These are phyloP conservation scores for Chalcosyrphus nemorum DNA, from an alignment of 2,888 invertebrate species.

Conservation along the genomic window DNA sequence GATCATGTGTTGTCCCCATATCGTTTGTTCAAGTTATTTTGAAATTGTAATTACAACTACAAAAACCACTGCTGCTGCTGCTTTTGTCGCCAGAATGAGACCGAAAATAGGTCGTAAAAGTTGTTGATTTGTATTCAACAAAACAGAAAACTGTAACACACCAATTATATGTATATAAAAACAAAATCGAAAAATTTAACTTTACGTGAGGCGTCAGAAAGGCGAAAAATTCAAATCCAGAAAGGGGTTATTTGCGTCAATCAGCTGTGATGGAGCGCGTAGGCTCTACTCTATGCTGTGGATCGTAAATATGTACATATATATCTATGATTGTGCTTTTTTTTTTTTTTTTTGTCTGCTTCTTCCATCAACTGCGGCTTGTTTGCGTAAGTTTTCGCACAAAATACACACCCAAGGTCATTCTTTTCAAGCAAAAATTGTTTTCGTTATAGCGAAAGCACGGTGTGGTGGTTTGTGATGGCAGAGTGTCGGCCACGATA, in stretches of 20 bases:
- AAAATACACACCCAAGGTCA: conserved; percentile 66
- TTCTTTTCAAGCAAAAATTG: conserved; percentile 57
- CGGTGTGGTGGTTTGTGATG: background rate
- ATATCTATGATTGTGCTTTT: background rate
- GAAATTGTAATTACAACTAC: conserved; percentile 57
- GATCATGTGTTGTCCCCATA: conserved; percentile 20
- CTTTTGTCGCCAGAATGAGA: conserved; percentile 29
- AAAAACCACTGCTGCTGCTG: conserved; percentile 7
- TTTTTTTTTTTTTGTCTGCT: no score
- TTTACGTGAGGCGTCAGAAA: conserved; percentile 54
- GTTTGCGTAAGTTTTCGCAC: conserved; percentile 68
- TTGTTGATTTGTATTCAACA: conserved; percentile 53
- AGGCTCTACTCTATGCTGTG: conserved; percentile 30
- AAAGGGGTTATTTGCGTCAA: conserved; percentile 55
- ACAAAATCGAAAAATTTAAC: background rate
- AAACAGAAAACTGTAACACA: conserved; percentile 33
- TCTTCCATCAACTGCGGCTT: conserved; percentile 43
- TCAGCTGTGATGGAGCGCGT: conserved; percentile 56
- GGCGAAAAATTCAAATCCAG: conserved; percentile 45
- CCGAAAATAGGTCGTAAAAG: conserved; percentile 63
- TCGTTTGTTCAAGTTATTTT: conserved; percentile 22
- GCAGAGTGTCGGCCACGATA: background rate
- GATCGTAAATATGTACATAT: conserved; percentile 8
- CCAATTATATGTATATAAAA: conserved; percentile 3
- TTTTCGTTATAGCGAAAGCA: conserved; percentile 35